Percentiles rank a stretch among this genome's conserved stretches.
Conservation (phyloP, 37 sponge, comb jelly and placozoan species). For the Halisarca cf. caerulea region DNA sequence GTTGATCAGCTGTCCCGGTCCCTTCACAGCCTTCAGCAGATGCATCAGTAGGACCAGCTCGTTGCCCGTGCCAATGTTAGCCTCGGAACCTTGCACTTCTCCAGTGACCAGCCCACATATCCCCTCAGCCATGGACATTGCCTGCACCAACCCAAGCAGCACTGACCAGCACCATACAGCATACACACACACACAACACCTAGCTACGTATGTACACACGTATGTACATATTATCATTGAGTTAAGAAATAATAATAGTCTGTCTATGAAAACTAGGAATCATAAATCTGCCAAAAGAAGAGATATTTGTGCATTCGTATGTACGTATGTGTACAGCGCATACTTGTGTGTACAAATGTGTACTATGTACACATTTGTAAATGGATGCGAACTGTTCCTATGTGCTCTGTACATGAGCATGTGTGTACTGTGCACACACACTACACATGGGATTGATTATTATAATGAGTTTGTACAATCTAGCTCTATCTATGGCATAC, state of each 20-base stretch:
- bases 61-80: constrained; percentile 48
- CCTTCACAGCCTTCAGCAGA: constrained; percentile 30
- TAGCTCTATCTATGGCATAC: too few relatives aligned
- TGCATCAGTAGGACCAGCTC: constrained; percentile 61
- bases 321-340: too few relatives aligned
- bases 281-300: neutral
- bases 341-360: too few relatives aligned
- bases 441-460: too few relatives aligned
- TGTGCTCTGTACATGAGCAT: too few relatives aligned
- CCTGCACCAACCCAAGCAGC: neutral
- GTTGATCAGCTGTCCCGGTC: neutral
- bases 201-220: constrained; percentile 7
- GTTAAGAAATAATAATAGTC: neutral
- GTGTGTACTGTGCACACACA: too few relatives aligned
- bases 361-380: too few relatives aligned
- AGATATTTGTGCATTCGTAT: too few relatives aligned
- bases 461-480: too few relatives aligned
- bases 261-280: neutral
- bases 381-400: too few relatives aligned
- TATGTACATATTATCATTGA: constrained; percentile 28
- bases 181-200: neutral
- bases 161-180: neutral
- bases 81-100: constrained; percentile 40
- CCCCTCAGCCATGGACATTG: neutral
- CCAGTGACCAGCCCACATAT: constrained; percentile 25